phyloP scores from a whole-genome alignment of 1,140 invertebrate species.

The Macrocentrus cingulum region DNA sequence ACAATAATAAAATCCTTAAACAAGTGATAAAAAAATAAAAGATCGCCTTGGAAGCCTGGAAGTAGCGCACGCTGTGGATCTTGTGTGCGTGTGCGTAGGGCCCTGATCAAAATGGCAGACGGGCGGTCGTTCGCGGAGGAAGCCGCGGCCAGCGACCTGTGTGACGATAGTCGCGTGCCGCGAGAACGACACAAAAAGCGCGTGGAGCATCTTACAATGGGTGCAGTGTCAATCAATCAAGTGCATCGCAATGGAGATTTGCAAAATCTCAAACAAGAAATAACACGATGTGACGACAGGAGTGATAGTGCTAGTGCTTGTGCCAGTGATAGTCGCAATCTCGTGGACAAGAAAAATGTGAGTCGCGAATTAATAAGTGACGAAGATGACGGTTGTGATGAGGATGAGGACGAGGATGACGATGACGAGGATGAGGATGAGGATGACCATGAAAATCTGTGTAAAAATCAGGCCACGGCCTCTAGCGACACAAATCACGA shows the following conservation, averaged over 20 bases:
- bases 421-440: conserved; percentile 20
- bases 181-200: conserved; percentile 44
- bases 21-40: background rate
- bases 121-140: conserved; percentile 45
- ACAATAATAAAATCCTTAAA: background rate
- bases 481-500: too few relatives aligned
- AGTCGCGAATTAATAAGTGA: conserved; percentile 13
- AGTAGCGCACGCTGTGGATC: background rate
- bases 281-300: conserved; percentile 1
- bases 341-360: background rate
- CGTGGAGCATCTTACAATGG: conserved; percentile 18
- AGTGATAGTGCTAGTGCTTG: conserved; percentile 2
- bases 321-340: conserved; percentile 4
- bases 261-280: conserved; percentile 1
- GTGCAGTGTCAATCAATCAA: background rate
- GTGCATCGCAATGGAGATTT: background rate
- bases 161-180: conserved; percentile 39
- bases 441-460: conserved; percentile 14
- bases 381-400: conserved; percentile 25
- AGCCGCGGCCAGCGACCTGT: conserved; percentile 35
- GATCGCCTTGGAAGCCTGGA: too few relatives aligned
- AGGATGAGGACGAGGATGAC: conserved; percentile 6
- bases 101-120: conserved; percentile 51
- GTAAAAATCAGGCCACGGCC: too few relatives aligned
- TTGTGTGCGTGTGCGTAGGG: conserved; percentile 14